Conservation (phyloP, 2,888 invertebrate species). For the Malthinus flaveolus region DNA sequence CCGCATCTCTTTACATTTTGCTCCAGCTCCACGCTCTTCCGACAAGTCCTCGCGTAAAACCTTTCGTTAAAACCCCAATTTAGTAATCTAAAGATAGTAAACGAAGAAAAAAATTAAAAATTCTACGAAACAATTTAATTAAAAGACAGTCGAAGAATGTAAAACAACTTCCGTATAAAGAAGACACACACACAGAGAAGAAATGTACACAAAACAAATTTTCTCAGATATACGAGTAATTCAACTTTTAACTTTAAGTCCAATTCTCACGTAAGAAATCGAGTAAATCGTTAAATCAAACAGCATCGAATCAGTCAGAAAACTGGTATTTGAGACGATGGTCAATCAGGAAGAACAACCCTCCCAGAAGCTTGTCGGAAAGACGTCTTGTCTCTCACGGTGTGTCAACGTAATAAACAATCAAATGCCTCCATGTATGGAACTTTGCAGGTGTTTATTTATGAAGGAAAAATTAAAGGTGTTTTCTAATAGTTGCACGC, state of each 20-base stretch:
- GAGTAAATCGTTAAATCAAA: constrained; percentile 32
- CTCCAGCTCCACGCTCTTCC: no score
- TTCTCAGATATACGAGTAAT: constrained; percentile 24
- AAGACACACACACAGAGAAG: constrained; percentile 12
- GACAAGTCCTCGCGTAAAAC: no score
- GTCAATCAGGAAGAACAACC: constrained; percentile 40
- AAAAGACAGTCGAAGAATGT: constrained; percentile 20
- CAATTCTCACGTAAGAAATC: constrained; percentile 30
- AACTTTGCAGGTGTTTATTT: constrained; percentile 31
- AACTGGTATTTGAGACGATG: constrained; percentile 29
- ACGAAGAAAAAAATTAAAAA: constrained; percentile 2
- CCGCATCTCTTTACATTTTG: not conserved
- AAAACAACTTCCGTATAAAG: constrained; percentile 30
- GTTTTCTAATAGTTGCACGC: no score
- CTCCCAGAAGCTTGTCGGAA: constrained; percentile 38
- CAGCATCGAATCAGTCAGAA: constrained; percentile 32
- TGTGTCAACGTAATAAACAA: constrained; percentile 36
- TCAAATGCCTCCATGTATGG: constrained; percentile 31
- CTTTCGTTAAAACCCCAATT: not conserved
- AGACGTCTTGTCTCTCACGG: constrained; percentile 34
- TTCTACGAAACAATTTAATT: constrained; percentile 14
- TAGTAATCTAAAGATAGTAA: not conserved
- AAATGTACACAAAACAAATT: constrained; percentile 25
- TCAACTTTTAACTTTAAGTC: constrained; percentile 26
- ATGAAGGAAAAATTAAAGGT: not conserved